Percentiles rank a stretch among this genome's conserved stretches.
Evolutionary conservation across 2,113 vertebrate species (phyloP).

Genomic region (Cheirogaleus medius): DNA sequence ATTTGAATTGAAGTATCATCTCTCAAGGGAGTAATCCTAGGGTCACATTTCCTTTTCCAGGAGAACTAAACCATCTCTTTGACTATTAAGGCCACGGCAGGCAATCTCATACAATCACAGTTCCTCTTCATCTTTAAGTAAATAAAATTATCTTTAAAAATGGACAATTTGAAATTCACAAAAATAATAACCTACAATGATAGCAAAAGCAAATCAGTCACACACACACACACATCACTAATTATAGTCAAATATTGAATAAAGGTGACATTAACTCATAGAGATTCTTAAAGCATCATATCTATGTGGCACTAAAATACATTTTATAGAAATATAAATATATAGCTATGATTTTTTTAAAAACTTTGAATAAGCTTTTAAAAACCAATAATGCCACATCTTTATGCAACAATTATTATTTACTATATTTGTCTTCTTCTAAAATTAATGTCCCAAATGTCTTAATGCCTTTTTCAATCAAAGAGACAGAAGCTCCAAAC

Average conservation of each 20-base stretch:
- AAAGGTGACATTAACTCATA: background rate
- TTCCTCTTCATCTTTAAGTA: slow-evolving; percentile 11
- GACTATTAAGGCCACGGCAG: slow-evolving; percentile 22
- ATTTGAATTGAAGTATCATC: slow-evolving; percentile 49
- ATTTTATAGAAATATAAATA: background rate
- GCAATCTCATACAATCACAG: slow-evolving; percentile 25
- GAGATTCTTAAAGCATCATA: background rate
- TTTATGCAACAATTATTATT: background rate
- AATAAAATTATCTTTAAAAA: slow-evolving; percentile 56
- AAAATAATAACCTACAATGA: background rate
- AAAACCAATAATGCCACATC: background rate
- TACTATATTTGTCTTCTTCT: background rate
- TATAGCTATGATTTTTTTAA: background rate
- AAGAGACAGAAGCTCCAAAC: background rate
- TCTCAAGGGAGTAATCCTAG: slow-evolving; percentile 63
- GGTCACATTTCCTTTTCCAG: slow-evolving; percentile 60
- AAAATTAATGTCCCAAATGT: background rate
- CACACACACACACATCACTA: background rate
- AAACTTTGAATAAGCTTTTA: background rate
- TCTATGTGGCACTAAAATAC: background rate
- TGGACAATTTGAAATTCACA: background rate
- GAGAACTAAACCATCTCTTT: slow-evolving; percentile 45
- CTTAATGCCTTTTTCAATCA: background rate
- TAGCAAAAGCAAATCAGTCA: background rate
- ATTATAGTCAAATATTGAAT: background rate